A percentile compares a stretch with the other conserved stretches of the same genome.
phyloP scores from a whole-genome alignment of 2,888 invertebrate genomes.

The Autographa gamma region DNA sequence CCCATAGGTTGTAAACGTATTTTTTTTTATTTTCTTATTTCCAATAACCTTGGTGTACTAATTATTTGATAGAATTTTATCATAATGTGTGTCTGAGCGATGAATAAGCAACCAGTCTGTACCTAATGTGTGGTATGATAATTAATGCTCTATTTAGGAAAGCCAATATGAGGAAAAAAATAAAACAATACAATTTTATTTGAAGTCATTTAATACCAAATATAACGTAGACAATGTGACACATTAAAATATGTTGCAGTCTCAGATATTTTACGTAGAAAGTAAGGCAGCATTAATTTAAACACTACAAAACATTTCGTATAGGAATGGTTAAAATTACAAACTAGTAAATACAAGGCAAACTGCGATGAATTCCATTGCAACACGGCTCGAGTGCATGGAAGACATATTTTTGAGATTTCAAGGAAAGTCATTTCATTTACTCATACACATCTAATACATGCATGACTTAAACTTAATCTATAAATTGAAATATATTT shows the following conservation, averaged over 20 bases:
- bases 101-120: neutral
- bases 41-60: neutral
- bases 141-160: too few relatives aligned
- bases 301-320: slow-evolving; percentile 52
- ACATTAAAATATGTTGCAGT: slow-evolving; percentile 56
- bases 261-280: slow-evolving; percentile 53
- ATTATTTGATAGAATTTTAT: neutral
- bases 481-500: slow-evolving; percentile 53
- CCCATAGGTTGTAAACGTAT: neutral
- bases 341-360: slow-evolving; percentile 55
- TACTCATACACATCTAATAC: slow-evolving; percentile 46
- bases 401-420: slow-evolving; percentile 61
- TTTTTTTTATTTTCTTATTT: neutral
- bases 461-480: slow-evolving; percentile 58
- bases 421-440: slow-evolving; percentile 48
- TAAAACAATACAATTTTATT: slow-evolving; percentile 49
- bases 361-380: slow-evolving; percentile 51
- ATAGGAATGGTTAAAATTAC: slow-evolving; percentile 57
- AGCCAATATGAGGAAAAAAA: slow-evolving; percentile 21
- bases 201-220: slow-evolving; percentile 61
- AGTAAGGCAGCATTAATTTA: slow-evolving; percentile 48
- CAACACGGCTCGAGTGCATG: slow-evolving; percentile 46
- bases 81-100: neutral
- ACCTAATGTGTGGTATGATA: too few relatives aligned
- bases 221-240: slow-evolving; percentile 56